Evolutionary conservation across 2,888 invertebrate genomes (phyloP), one percentile per base, ranked within the genome.

Genomic region (Drosophila nigricruria): DNA sequence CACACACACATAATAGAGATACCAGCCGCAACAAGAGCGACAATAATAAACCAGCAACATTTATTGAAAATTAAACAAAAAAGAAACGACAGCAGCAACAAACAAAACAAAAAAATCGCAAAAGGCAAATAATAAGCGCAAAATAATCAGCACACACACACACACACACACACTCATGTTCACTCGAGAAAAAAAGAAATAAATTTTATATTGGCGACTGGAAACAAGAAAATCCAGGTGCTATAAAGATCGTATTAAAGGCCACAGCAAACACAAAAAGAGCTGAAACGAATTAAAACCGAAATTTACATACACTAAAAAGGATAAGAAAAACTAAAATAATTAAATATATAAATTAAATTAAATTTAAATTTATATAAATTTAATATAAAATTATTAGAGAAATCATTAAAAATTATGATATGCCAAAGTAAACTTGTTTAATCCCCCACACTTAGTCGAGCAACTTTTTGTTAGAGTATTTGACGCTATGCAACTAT

Each of bases 171-270:
- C 56, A 60, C 36, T 56, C 53, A 42, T 52, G 68, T 43, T 47
- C 43, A 32, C 23, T 34, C 16, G 53, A 47, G 71, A 61, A 63
- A 67, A 63, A 71, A 73, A 79, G 72, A 84, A 80, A 85, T 85
- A 80, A 85, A 88, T 79, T 84, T 84, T 70, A 78, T 78, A 84
- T 84, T 80, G 85, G 82, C 65, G 80, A 82, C 70, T 63, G 76
- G 66, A 86, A 87, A 87, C 86, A 77, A 88, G 89, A 87, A 87
- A 88, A 81, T 87, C 87, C 89, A 87, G 86, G 87, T 88, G 86
- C 87, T 86, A 87, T 88, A 87, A 88, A 87, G 79, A 88, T 77
- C 82, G 73, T 77, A 81, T 64, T 75, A 79, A 87, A 82, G 78
- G 84, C 83, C 76, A 75, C 49, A 73, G n/a, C 45, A 56, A 58